Evolutionary conservation across 2,888 invertebrate genomes (phyloP).

Genomic region (Idaea dimidiata): DNA sequence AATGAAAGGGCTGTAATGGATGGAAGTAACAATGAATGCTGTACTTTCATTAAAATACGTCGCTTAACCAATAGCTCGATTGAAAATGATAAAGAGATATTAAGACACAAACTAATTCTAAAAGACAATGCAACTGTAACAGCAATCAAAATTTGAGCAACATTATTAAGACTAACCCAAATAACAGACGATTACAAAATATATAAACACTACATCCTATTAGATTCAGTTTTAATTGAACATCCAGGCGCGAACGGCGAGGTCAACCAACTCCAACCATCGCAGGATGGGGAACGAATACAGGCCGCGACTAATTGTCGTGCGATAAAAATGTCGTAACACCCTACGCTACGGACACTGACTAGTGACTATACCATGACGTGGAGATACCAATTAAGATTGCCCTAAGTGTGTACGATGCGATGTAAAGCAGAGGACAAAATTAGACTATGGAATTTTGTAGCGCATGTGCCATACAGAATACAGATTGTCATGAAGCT

Average conservation of each 20-base stretch:
- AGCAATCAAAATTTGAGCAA: not conserved
- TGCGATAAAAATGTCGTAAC: constrained; percentile 42
- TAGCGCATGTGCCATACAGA: not conserved
- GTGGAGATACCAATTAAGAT: not conserved
- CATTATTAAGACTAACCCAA: not conserved
- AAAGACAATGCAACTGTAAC: not conserved
- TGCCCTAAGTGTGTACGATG: not conserved
- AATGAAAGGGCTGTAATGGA: too few relatives aligned
- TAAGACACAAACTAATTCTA: not conserved
- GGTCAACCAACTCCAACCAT: constrained; percentile 49
- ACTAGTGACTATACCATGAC: not conserved
- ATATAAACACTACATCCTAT: not conserved
- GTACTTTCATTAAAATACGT: too few relatives aligned
- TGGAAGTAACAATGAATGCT: too few relatives aligned
- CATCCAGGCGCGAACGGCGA: constrained; percentile 14
- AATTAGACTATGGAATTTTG: not conserved
- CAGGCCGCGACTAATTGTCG: constrained; percentile 44
- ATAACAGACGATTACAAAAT: not conserved
- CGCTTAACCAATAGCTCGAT: too few relatives aligned
- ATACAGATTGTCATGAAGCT: not conserved
- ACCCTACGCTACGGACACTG: not conserved
- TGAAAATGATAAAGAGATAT: not conserved
- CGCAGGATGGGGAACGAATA: constrained; percentile 37
- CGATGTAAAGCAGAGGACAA: not conserved
- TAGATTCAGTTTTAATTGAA: not conserved